phyloP scores from a whole-genome alignment of 2,113 vertebrate species.

The Lampris megalopsis region DNA sequence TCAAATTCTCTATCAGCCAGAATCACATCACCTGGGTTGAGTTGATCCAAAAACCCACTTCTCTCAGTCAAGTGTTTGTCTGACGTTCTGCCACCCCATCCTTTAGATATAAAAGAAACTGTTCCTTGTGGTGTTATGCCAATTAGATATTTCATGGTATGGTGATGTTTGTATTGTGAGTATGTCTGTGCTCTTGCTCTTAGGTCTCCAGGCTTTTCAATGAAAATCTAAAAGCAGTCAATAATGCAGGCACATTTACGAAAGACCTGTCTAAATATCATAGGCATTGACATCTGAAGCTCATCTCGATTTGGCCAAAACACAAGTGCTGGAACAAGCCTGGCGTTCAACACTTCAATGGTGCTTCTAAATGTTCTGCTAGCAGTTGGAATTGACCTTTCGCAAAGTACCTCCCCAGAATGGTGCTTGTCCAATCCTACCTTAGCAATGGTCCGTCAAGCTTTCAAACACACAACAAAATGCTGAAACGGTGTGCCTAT shows the following conservation, averaged over 20 bases:
- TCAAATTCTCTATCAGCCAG: constrained; percentile 12
- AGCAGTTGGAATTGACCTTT: constrained; percentile 1
- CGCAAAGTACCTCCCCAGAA: too few species aligned
- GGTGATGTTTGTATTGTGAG: too few species aligned
- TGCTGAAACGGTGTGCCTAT: too few species aligned
- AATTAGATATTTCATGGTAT: constrained; percentile 1
- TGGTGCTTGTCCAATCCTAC: too few species aligned
- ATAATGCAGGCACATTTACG: constrained; percentile 12
- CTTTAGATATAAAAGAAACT: neutral
- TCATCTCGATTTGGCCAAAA: neutral
- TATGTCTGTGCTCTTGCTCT: neutral
- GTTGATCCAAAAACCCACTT: neutral
- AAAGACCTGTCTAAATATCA: constrained; percentile 1
- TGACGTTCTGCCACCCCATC: neutral
- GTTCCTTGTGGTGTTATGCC: neutral
- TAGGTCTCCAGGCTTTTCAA: neutral
- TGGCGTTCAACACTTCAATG: neutral
- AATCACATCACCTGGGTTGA: constrained; percentile 12
- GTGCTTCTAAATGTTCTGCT: neutral
- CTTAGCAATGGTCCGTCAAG: too few species aligned
- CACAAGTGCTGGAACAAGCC: neutral
- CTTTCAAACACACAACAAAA: too few species aligned
- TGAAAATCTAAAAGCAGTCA: constrained; percentile 3
- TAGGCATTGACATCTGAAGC: constrained; percentile 1
- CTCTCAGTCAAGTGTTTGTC: neutral